Evolutionary conservation across 2,888 invertebrate genomes (phyloP).

Genomic region (Phania funesta): DNA sequence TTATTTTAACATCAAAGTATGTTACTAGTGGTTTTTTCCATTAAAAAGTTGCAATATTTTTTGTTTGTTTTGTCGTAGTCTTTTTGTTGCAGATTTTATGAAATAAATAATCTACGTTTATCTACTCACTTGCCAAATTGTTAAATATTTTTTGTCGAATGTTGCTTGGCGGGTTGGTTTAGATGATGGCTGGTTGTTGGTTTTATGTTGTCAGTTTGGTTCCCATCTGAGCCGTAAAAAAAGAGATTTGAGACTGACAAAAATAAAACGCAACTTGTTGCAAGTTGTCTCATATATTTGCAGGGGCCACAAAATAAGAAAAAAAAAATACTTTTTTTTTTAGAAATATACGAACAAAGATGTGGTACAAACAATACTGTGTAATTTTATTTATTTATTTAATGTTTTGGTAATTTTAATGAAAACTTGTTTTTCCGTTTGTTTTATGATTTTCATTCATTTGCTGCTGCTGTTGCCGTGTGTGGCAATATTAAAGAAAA

Average conservation of each 20-base stretch:
- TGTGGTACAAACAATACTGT: slow-evolving; percentile 35
- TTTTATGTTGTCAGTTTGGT: slow-evolving; percentile 35
- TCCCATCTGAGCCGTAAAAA: slow-evolving; percentile 49
- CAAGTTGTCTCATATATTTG: slow-evolving; percentile 16
- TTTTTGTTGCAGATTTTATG: slow-evolving; percentile 6
- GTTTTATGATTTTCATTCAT: slow-evolving; percentile 17
- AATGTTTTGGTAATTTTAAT: slow-evolving; percentile 51
- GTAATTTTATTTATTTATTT: slow-evolving; percentile 40
- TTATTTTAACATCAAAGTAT: no score
- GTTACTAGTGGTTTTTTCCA: no score
- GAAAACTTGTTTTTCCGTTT: slow-evolving; percentile 58
- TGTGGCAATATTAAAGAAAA: slow-evolving; percentile 53
- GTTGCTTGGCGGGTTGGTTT: slow-evolving; percentile 34
- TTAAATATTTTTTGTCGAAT: slow-evolving; percentile 49
- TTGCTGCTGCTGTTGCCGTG: neutral
- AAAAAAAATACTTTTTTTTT: neutral
- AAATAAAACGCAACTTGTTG: slow-evolving; percentile 57
- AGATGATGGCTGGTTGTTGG: slow-evolving; percentile 26
- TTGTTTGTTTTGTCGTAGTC: neutral
- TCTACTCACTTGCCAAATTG: slow-evolving; percentile 63
- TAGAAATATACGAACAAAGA: neutral
- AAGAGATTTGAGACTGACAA: slow-evolving; percentile 34
- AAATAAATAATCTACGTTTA: slow-evolving; percentile 50
- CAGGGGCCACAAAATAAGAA: neutral
- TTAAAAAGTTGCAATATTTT: slow-evolving; percentile 11